Evolutionary conservation across 2,888 invertebrate species (phyloP), one percentile per base, ranked within the genome.

Genomic region (Podabrus alpinus): DNA sequence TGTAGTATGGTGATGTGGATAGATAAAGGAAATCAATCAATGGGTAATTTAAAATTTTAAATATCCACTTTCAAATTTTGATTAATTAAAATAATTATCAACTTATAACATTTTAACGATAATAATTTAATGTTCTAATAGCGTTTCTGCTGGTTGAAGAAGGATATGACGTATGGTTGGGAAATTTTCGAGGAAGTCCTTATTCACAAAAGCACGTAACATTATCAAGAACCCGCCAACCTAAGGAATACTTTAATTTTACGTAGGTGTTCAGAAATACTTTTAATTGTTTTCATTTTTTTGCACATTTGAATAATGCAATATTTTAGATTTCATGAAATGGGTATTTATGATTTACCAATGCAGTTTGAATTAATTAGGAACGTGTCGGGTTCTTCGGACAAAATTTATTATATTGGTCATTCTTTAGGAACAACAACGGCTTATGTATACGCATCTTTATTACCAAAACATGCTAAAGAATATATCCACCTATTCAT

Each of bases 151-250:
- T 72, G 15, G 61, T 68, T 25, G 29, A 72, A 16, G 72, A 11
- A 9, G 72, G 68, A 61, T 72, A 72, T 61, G 72, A 72, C 19
- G 68, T 72, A 1, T 72, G 72, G 72, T 11, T 72, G 17, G 72
- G 72, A 17, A 60, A 72, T 15, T 67, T 60, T 68, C 60, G 72
- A 29, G 67, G 67, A 9, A 72, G 25, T 7, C 16, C 15, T 16
- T 72, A 68, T 24, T 72, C 72, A 1, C 24, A 16, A 10, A 11
- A 68, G 17, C 67, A 72, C 9, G n/a, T 25, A 5, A 61, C 17
- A n/a, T 17, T 72, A 11, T 61, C 45, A 7, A 45, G 45, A 45
- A n/a, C 61, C 10, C 10, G 24, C 9, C 17, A 67, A 17, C n/a
- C 67, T 7, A 60, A 61, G 3, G n/a, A 24, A 13, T 72, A 72